These are phyloP conservation scores for Rhadinocentrus ornatus DNA, from an alignment of 2,797 vertebrate species.

Conservation along the genomic window DNA sequence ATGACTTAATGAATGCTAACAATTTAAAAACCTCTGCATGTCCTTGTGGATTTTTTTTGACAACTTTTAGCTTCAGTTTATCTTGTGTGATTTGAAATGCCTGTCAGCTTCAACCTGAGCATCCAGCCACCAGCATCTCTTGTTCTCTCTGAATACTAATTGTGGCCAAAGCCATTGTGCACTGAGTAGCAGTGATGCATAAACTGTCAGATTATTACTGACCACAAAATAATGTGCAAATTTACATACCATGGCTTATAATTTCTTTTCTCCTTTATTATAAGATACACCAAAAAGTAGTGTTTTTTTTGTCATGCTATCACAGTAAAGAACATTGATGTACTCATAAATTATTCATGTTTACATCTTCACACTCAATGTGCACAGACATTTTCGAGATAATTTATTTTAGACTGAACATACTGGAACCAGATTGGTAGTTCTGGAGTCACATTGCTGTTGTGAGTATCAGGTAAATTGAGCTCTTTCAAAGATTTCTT, in stretches of 20 bases:
- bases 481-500: constrained; percentile 52
- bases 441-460: constrained; percentile 47
- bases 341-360: constrained; percentile 75
- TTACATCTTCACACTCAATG: constrained; percentile 42
- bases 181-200: constrained; percentile 68
- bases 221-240: constrained; percentile 81
- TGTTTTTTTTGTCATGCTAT: constrained; percentile 49
- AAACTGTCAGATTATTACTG: constrained; percentile 77
- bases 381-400: constrained; percentile 64
- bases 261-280: constrained; percentile 50
- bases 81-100: constrained; percentile 75
- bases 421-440: constrained; percentile 52
- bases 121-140: constrained; percentile 69
- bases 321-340: constrained; percentile 67
- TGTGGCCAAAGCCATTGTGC: constrained; percentile 76
- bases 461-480: constrained; percentile 56
- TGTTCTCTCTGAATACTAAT: constrained; percentile 82
- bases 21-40: constrained; percentile 69
- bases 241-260: constrained; percentile 72
- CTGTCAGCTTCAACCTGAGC: constrained; percentile 72
- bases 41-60: constrained; percentile 73
- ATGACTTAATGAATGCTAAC: constrained; percentile 77
- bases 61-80: constrained; percentile 78
- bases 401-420: constrained; percentile 66
- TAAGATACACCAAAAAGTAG: constrained; percentile 62